Conservation (phyloP, 2,113 vertebrate species). For the Mormyrus lacerda region DNA sequence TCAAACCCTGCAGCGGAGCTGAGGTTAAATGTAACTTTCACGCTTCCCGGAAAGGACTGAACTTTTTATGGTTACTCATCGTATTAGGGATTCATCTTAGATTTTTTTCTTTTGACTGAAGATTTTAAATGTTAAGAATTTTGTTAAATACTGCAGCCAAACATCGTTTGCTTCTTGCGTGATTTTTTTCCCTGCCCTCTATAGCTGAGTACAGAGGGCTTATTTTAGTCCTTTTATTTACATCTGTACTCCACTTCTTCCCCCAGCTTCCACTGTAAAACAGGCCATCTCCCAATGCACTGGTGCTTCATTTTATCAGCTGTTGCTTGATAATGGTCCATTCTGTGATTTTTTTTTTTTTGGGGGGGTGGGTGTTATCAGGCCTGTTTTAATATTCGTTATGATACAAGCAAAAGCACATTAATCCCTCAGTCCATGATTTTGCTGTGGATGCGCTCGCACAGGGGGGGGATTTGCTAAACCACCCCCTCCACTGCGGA, state of each 20-base stretch:
- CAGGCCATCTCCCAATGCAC: not conserved
- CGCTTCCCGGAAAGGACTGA: not conserved
- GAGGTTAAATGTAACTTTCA: not conserved
- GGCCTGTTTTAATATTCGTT: not conserved
- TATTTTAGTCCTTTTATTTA: not conserved
- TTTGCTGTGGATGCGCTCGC: not conserved
- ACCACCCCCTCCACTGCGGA: not conserved
- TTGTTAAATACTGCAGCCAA: not conserved
- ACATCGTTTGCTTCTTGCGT: not conserved
- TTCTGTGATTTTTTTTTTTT: not conserved
- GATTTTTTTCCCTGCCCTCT: not conserved
- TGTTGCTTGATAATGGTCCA: not conserved
- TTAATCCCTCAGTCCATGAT: not conserved
- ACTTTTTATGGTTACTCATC: not conserved
- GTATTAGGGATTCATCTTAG: not conserved
- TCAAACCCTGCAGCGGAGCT: not conserved
- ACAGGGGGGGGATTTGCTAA: not conserved
- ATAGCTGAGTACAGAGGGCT: not conserved
- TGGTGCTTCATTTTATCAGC: not conserved
- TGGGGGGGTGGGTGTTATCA: fast-evolving
- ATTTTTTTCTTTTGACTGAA: not conserved
- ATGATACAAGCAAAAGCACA: not conserved
- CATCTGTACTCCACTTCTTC: not conserved
- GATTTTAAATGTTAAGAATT: not conserved
- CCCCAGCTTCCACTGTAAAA: not conserved